Evolutionary conservation across 2,797 vertebrate species (phyloP).

Genomic region (Tenualosa ilisha): DNA sequence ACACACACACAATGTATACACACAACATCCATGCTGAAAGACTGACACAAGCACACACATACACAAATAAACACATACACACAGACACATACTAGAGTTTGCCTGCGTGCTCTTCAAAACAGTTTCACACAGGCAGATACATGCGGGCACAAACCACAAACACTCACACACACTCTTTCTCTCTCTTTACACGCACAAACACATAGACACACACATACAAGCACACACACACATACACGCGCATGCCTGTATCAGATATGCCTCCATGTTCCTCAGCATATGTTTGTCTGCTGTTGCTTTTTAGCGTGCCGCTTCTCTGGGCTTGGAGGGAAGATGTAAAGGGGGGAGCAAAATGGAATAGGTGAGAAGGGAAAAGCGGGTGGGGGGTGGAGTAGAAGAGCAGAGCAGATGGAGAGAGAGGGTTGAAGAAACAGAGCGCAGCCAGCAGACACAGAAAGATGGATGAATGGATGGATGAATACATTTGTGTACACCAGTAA

Average conservation of each 20-base stretch:
- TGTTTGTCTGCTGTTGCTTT: not conserved
- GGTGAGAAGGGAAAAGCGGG: conserved; percentile 32
- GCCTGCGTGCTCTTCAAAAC: not conserved
- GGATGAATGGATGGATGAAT: not conserved
- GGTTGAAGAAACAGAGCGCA: not conserved
- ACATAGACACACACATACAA: conserved; percentile 6
- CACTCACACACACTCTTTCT: not conserved
- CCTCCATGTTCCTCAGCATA: not conserved
- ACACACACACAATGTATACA: not conserved
- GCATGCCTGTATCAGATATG: not conserved
- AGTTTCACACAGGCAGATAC: no score
- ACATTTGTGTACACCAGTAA: not conserved
- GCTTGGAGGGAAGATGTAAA: not conserved
- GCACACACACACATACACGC: not conserved
- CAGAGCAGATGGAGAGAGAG: not conserved
- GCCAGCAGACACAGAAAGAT: not conserved
- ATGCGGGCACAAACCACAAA: not conserved
- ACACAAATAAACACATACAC: not conserved
- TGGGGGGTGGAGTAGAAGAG: not conserved
- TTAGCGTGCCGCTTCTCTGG: not conserved
- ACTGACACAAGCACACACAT: not conserved
- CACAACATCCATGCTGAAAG: not conserved
- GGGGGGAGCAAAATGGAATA: not conserved
- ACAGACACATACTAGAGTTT: not conserved
- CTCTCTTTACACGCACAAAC: not conserved